Evolutionary conservation across 2,113 vertebrate species (phyloP).

Genomic region (Lepus americanus): DNA sequence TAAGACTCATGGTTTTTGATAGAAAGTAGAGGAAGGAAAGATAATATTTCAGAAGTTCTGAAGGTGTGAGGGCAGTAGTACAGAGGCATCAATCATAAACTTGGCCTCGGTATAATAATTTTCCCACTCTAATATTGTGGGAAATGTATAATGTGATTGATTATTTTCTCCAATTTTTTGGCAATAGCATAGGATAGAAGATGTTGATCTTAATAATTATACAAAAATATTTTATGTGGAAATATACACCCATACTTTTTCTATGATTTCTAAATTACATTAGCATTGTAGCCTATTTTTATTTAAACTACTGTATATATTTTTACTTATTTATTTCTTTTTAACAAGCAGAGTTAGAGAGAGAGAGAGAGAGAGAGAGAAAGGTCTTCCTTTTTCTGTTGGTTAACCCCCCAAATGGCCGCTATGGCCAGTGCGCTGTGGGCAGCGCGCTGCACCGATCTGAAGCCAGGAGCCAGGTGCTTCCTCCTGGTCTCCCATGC

Average conservation of each 20-base stretch:
- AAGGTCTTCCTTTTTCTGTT: too few species aligned
- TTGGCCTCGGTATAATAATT: not conserved
- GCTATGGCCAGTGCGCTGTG: too few species aligned
- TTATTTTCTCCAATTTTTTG: not conserved
- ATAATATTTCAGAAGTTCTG: not conserved
- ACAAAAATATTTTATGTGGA: not conserved
- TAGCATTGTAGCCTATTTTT: not conserved
- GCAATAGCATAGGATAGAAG: not conserved
- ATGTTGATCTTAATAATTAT: not conserved
- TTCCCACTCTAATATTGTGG: not conserved
- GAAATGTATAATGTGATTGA: not conserved
- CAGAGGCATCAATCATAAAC: not conserved
- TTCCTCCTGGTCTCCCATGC: too few species aligned
- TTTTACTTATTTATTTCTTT: too few species aligned
- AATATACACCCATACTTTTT: not conserved
- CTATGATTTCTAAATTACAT: not conserved
- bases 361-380: too few species aligned
- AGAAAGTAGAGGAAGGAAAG: not conserved
- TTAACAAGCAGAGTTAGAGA: too few species aligned
- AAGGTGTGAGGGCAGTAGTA: not conserved
- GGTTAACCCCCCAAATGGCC: too few species aligned
- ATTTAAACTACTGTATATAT: constrained; percentile 11
- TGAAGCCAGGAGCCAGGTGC: too few species aligned
- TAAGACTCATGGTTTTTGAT: not conserved
- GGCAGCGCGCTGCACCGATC: too few species aligned